phyloP scores from a whole-genome alignment of 2,888 invertebrate species.

The Ormia ochracea region DNA sequence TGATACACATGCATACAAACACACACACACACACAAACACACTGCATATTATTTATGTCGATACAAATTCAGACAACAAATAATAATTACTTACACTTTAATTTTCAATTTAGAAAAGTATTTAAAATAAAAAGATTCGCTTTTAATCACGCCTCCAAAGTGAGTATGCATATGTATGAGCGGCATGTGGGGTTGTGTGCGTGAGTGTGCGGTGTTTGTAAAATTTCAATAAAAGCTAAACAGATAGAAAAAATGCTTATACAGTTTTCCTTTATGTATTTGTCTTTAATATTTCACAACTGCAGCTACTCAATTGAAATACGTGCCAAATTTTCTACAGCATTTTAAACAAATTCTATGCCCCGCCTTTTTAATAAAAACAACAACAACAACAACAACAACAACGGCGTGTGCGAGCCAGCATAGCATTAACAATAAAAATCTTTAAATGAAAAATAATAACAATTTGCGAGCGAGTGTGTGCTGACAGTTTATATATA shows the following conservation, averaged over 20 bases:
- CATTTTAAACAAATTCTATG: conserved; percentile 38
- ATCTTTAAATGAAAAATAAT: conserved; percentile 24
- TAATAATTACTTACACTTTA: conserved; percentile 33
- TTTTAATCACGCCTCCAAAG: conserved; percentile 51
- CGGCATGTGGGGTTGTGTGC: too few relatives aligned
- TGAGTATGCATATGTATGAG: not conserved
- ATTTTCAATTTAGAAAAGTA: not conserved
- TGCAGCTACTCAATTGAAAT: conserved; percentile 31
- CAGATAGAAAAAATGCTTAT: not conserved
- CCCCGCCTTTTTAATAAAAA: conserved; percentile 46
- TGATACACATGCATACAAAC: not conserved
- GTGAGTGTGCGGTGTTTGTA: not conserved
- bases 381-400: not conserved
- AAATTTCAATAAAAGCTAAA: not conserved
- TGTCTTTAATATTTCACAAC: not conserved
- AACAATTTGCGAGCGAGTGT: not conserved
- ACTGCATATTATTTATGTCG: too few relatives aligned
- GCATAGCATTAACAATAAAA: conserved; percentile 28
- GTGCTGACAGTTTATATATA: not conserved
- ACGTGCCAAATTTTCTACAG: conserved; percentile 52
- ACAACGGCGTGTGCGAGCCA: too few relatives aligned
- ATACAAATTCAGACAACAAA: too few relatives aligned
- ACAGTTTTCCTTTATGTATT: not conserved
- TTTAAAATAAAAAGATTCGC: not conserved
- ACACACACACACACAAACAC: too few relatives aligned